These are phyloP conservation scores for Limnephilus auricula DNA, from an alignment of 2,888 invertebrate genomes.

Conservation along the genomic window DNA sequence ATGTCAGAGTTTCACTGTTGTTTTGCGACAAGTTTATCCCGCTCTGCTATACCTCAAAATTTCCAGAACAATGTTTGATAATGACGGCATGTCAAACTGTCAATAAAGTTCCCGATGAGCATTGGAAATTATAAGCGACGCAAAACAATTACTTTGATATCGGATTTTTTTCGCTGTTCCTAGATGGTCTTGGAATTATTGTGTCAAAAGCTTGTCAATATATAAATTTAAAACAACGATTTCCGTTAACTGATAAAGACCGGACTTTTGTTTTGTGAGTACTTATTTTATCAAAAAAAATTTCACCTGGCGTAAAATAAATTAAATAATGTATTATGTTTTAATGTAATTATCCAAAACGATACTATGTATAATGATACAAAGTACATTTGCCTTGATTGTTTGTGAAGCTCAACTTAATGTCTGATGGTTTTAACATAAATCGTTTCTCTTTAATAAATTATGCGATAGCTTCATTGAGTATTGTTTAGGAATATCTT, in stretches of 20 bases:
- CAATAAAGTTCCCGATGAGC: not conserved
- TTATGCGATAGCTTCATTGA: not conserved
- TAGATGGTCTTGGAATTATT: not conserved
- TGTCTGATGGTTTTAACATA: not conserved
- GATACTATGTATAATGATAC: not conserved
- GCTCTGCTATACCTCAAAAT: not conserved
- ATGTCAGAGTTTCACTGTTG: not conserved
- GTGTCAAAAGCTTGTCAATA: not conserved
- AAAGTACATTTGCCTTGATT: not conserved
- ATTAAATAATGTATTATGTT: not conserved
- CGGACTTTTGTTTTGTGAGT: not conserved
- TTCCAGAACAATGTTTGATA: not conserved
- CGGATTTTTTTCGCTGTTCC: not conserved
- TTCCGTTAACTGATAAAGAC: not conserved
- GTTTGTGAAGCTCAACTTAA: not conserved
- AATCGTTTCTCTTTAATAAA: not conserved
- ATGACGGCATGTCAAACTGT: not conserved
- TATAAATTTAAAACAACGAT: too few species aligned
- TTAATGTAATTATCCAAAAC: not conserved
- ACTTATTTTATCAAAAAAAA: not conserved
- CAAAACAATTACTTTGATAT: not conserved
- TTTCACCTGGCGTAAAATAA: not conserved
- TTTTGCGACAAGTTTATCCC: not conserved
- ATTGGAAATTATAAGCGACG: not conserved
- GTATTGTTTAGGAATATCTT: not conserved